Evolutionary conservation across 2,797 vertebrate genomes (phyloP).

Genomic region (Coccyzus lansbergi): DNA sequence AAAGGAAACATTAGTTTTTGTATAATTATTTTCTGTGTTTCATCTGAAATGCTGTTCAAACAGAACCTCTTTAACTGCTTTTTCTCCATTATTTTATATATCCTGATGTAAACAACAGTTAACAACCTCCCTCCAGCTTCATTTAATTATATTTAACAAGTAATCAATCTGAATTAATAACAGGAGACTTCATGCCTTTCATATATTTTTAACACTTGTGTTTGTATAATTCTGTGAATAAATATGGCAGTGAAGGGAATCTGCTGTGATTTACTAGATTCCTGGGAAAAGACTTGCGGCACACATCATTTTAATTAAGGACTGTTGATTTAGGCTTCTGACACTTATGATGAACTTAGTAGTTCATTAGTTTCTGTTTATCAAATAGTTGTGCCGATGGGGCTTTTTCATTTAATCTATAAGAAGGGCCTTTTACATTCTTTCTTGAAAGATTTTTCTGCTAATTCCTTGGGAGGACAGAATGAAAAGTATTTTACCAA

Average conservation of each 20-base stretch:
- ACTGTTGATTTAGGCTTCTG: conserved; percentile 11
- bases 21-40: not conserved
- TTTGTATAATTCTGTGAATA: not conserved
- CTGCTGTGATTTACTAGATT: conserved; percentile 7
- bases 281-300: not conserved
- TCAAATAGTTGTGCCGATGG: not conserved
- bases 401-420: not conserved
- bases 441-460: not conserved
- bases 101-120: not conserved
- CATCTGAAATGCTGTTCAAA: not conserved
- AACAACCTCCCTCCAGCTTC: not conserved
- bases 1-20: not conserved
- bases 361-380: conserved; percentile 3
- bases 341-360: not conserved
- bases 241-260: not conserved
- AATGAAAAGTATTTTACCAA: not conserved
- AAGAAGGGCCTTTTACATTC: not conserved
- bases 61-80: not conserved
- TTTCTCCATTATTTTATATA: not conserved
- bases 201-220: not conserved
- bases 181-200: not conserved
- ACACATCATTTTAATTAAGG: conserved; percentile 28
- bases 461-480: not conserved
- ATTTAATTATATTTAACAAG: conserved; percentile 24
- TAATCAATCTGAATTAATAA: conserved; percentile 48